Base-by-base conservation (phyloP, 2,797 vertebrate genomes). In the Acanthiza pusilla region DNA sequence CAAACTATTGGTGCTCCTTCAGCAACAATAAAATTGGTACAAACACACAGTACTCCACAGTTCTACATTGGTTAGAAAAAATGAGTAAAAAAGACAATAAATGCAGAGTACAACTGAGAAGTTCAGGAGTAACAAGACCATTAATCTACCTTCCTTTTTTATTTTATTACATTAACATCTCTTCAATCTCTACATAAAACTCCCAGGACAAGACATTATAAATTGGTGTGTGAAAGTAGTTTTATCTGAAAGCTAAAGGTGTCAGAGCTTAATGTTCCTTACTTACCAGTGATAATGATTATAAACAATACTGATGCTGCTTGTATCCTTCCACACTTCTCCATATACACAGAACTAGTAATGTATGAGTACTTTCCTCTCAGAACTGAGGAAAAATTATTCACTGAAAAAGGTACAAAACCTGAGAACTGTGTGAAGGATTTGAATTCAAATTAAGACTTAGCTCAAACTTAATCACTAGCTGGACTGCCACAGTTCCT, bases 111-210 rank as follows among this genome's bases (percentile, higher is more conserved):
- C 74, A 48, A 51, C 63, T 55, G 62, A 85, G 81, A 78, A 88
- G 60, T 82, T 58, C 68, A 71, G 66, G 77, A 62, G 14, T 62
- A 93, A 67, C 38, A 82, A 53, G 70, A 68, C 45, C 70, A 96
- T 95, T 91, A 84, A 76, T 92, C 47, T 90, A 63, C 27, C 85
- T 93, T 80, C 51, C 12, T 80, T 66, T 93, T 91, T 89, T 95
- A 65, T 97, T 95, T 96, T 85, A 90, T 93, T 93, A 86, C 29
- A 79, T 90, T 84, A 96, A 75, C 50, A 89, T 92, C 57, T 94
- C 85, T 77, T 63, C 84, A 32, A 90, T 93, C 58, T 93, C 87
- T 66, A 30, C 45, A 71, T 88, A 88, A 88, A 93, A 93, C 58
- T 95, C 75, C 29, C 42, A 73, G 19, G 61, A 87, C 53, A 92